Evolutionary conservation across 2,797 vertebrate species (phyloP), one percentile per base, ranked within the genome.

Genomic region (Antennarius maculatus): DNA sequence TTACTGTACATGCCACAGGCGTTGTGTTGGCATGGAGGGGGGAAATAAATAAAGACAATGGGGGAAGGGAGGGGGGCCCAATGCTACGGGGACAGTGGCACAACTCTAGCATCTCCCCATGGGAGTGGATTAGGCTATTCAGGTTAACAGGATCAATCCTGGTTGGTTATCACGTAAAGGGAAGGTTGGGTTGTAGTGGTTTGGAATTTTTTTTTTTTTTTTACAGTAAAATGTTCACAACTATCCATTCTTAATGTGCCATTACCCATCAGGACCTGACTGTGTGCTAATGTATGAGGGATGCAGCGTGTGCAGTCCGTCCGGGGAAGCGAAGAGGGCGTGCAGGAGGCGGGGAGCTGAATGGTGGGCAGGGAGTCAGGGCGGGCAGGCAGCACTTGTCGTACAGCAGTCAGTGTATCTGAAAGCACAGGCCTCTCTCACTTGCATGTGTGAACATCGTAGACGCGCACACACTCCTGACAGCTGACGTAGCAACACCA

Each of bases 401-500:
- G 87, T 89, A 84, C 83, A 78, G 73, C 80, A 82, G 78, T 88
- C 78, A 75, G 59, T 76, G 61, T 66, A 51, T 69, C 53, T 64
- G 47, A 45, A 39, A 63, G 46, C 69, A 6, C 64, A 42, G 27
- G 37, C 54, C 34, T 50, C 53, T 5, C 71, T 93, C 92, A 98
- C 92, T 97, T 99, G 94, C 97, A 98, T 39, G 97, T 98, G 89
- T 99, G 97, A 10, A 99, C 96, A 0, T 99, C 97, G 0, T 98
- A 98, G 75, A 97, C 93, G 0, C 97, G 94, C 66, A 95, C 74
- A 7, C 97, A 99, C 91, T 98, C 97, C 90, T 98, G 96, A 80
- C 97, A 98, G 91, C 97, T 98, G 76, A 98, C 96, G 0, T 98
- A 99, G 91, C 96, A 98, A 92, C 96, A 98, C 97, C 97, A 98